These are phyloP conservation scores for Junonia oenone DNA, from an alignment of 2,888 invertebrate species.

Conservation along the genomic window DNA sequence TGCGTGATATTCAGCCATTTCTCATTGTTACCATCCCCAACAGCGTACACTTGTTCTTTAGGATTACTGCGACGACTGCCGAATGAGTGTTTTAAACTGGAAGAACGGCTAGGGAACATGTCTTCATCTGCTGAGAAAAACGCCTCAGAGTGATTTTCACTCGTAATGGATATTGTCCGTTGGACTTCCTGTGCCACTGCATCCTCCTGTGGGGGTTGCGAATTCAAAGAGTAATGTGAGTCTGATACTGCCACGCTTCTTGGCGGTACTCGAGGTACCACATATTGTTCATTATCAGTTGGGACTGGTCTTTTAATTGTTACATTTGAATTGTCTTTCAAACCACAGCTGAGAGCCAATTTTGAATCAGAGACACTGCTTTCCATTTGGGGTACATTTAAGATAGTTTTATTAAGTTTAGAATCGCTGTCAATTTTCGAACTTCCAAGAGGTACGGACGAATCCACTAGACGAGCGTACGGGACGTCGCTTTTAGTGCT, in stretches of 20 bases:
- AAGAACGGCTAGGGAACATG: slow-evolving; percentile 83
- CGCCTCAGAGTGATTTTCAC: slow-evolving; percentile 93
- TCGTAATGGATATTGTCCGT: slow-evolving; percentile 91
- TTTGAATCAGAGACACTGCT: slow-evolving; percentile 93
- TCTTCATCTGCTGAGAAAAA: slow-evolving; percentile 97
- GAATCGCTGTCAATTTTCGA: slow-evolving; percentile 86
- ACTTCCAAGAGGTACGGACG: slow-evolving; percentile 75
- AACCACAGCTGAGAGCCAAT: slow-evolving; percentile 87
- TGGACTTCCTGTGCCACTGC: slow-evolving; percentile 83
- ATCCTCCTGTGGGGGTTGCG: slow-evolving; percentile 80
- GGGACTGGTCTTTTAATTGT: slow-evolving; percentile 47
- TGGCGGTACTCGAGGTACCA: slow-evolving; percentile 62
- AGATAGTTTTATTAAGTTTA: slow-evolving; percentile 80
- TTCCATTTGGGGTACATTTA: slow-evolving; percentile 82
- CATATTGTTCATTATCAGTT: slow-evolving; percentile 50
- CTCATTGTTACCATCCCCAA: slow-evolving; percentile 61
- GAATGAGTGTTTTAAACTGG: slow-evolving; percentile 83
- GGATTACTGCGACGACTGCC: slow-evolving; percentile 68
- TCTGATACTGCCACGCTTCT: slow-evolving; percentile 81
- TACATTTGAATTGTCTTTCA: slow-evolving; percentile 65
- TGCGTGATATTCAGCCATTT: slow-evolving; percentile 64
- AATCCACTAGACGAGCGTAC: slow-evolving; percentile 88
- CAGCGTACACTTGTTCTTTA: slow-evolving; percentile 77
- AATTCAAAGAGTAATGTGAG: slow-evolving; percentile 83
- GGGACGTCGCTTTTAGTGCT: slow-evolving; percentile 84